phyloP scores from a whole-genome alignment of 2,888 invertebrate species.

The Strigamia maritima region DNA sequence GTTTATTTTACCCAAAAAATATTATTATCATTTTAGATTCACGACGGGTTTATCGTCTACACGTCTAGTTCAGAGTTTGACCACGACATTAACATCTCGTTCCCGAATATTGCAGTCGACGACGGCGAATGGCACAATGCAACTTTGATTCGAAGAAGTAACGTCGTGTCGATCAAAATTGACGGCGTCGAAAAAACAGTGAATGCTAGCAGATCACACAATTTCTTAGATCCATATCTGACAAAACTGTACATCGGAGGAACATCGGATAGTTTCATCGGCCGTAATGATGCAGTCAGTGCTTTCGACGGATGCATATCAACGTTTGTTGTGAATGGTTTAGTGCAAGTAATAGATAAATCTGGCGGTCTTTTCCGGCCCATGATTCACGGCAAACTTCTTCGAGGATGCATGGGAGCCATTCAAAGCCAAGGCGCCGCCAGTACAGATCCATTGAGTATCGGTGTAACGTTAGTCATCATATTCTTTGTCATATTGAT shows the following conservation, averaged over 20 bases:
- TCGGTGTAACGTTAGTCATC: constrained; percentile 88
- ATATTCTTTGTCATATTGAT: constrained; percentile 88
- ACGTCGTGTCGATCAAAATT: constrained; percentile 66
- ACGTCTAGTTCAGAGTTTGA: constrained; percentile 69
- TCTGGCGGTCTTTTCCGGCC: constrained; percentile 61
- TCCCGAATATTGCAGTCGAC: constrained; percentile 58
- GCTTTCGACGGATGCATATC: constrained; percentile 78
- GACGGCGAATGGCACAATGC: constrained; percentile 90
- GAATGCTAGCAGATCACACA: constrained; percentile 80
- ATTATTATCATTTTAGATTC: constrained; percentile 54
- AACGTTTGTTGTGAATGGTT: constrained; percentile 82
- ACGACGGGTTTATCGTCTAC: constrained; percentile 72
- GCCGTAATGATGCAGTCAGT: constrained; percentile 36
- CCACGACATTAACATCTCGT: constrained; percentile 77
- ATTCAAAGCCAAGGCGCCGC: constrained; percentile 68
- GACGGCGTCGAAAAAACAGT: constrained; percentile 71
- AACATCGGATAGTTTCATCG: constrained; percentile 40
- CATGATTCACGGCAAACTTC: constrained; percentile 63
- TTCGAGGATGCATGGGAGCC: constrained; percentile 70
- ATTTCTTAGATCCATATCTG: constrained; percentile 86
- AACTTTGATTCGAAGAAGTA: constrained; percentile 62
- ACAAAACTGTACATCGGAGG: constrained; percentile 72
- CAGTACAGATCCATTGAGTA: constrained; percentile 80
- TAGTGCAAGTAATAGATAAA: constrained; percentile 84
- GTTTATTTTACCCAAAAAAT: too few species aligned